phyloP scores from a whole-genome alignment of 53 echinoderm and acorn worm genomes.

The Astropecten irregularis region DNA sequence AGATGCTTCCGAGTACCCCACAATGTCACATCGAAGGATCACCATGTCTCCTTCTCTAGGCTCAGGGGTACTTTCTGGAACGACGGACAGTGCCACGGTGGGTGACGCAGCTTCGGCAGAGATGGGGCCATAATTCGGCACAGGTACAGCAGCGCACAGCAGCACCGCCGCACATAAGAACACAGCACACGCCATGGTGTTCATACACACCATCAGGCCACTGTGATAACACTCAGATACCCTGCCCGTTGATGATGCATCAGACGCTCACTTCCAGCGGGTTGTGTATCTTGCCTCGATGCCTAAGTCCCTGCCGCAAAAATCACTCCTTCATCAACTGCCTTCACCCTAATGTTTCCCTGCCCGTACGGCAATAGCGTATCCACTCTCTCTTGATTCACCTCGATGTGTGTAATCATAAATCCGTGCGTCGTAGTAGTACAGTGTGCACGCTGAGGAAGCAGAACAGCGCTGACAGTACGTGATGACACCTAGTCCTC shows the following conservation, averaged over 20 bases:
- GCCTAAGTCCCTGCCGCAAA: background rate
- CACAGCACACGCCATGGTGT: constrained; percentile 32
- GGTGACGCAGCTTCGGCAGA: constrained; percentile 11
- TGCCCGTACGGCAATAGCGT: background rate
- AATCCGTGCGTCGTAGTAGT: no score
- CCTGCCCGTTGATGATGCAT: background rate
- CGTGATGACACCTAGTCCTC: constrained; percentile 11
- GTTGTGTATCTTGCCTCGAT: background rate
- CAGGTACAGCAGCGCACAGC: constrained; percentile 20
- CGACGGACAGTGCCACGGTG: constrained; percentile 35
- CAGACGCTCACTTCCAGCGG: background rate
- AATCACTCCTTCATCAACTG: constrained; percentile 2
- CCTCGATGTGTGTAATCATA: no score
- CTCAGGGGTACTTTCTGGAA: constrained; percentile 44
- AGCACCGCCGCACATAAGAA: constrained; percentile 20
- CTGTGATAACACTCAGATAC: background rate
- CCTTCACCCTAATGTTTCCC: background rate
- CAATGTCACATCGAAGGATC: constrained; percentile 48
- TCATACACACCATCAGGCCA: constrained; percentile 14
- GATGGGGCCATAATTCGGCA: constrained; percentile 29
- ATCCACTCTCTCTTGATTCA: background rate
- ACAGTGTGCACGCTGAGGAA: no score
- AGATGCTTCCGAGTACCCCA: constrained; percentile 26
- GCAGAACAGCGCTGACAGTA: constrained; percentile 10
- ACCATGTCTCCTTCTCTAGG: constrained; percentile 52